Evolutionary conservation across 1,140 invertebrate genomes (phyloP).

Genomic region (Drosophila kikkawai): DNA sequence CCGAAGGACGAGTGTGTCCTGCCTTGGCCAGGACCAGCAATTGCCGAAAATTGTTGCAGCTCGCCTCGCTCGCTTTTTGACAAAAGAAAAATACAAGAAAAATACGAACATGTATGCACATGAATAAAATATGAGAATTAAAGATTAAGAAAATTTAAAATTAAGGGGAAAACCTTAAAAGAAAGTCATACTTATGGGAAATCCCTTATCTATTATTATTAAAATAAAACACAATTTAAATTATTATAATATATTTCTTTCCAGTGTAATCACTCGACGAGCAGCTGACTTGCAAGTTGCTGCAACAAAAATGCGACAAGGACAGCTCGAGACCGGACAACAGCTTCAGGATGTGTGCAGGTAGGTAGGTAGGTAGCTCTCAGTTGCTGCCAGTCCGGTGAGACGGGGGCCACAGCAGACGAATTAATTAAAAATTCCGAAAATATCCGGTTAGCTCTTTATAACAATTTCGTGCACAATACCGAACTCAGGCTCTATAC

Average conservation of each 20-base stretch:
- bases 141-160: too few species aligned
- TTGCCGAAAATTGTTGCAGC: conserved; percentile 79
- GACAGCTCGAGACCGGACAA: conserved; percentile 42
- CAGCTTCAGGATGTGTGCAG: conserved; percentile 58
- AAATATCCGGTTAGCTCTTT: conserved; percentile 82
- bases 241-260: not conserved
- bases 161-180: not conserved
- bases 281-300: conserved; percentile 59
- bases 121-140: not conserved
- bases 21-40: conserved; percentile 56
- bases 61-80: conserved; percentile 48
- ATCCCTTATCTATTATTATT: not conserved
- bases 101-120: conserved; percentile 36
- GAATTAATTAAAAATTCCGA: conserved; percentile 83
- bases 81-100: conserved; percentile 40
- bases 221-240: fast-evolving
- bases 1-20: conserved; percentile 39
- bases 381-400: not conserved
- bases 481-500: conserved; percentile 49
- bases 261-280: conserved; percentile 15
- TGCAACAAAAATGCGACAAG: conserved; percentile 56
- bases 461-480: conserved; percentile 78
- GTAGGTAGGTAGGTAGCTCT: conserved; percentile 11
- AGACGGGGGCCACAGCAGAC: conserved; percentile 34
- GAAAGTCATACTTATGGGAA: fast-evolving